Evolutionary conservation across 2,888 invertebrate species (phyloP), one percentile per base, ranked within the genome.

Genomic region (Bedellia somnulentella): DNA sequence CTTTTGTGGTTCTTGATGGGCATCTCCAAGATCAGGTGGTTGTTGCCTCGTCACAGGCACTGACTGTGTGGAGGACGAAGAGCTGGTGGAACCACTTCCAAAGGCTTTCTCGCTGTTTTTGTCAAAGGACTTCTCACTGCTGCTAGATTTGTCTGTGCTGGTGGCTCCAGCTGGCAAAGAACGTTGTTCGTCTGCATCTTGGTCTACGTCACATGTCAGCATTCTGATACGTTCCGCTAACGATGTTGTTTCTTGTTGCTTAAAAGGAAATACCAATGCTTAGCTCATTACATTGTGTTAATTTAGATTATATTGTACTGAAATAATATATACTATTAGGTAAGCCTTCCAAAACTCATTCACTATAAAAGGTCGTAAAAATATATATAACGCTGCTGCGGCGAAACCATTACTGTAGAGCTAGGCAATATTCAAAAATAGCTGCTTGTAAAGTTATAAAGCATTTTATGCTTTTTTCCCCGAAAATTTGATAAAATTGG

Each of bases 161-260:
- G 45, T 85, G 42, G 84, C 85, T 0, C 85, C 86, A 0, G 86
- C 80, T 1, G 87, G 86, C 36, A 85, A 83, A 0, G 81, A 76
- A 3, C 79, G 70, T 10, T 79, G 73, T 32, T 59, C 66, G 9
- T 78, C 76, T 0, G 59, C 53, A 4, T 81, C 80, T 27, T 89
- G 89, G 36, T 91, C 91, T 22, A 89, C 85, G 53, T 91, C 88
- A 50, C 91, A 91, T 1, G 93, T 93, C 28, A 93, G 67, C 49
- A 88, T 86, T 27, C 89, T 85, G 40, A 93, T 90, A 37, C 92
- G 81, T 49, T 93, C 93, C 33, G 91, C 89, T 22, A 93, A 68
- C 0, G 91, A 89, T 30, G 89, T 85, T 41, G 89, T 89, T 45
- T 80, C 80, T 52, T 83, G 64, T 59, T 57, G 41, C 14, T 25